Conservation (phyloP, 2,797 vertebrate species). For the Molossus alvarezi region DNA sequence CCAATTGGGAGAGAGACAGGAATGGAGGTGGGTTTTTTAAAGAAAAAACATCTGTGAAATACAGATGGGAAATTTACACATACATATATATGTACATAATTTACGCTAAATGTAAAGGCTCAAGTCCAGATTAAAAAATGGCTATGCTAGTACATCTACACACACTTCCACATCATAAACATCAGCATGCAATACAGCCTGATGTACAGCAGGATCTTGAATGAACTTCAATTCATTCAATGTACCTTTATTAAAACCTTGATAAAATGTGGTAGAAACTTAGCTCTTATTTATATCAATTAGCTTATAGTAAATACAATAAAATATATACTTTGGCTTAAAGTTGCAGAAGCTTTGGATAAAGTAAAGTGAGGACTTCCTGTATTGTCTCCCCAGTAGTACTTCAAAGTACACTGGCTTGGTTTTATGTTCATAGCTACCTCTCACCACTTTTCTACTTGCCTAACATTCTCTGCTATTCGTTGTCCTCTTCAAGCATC, state of each 20-base stretch:
- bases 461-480: background rate
- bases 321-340: background rate
- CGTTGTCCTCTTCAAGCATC: background rate
- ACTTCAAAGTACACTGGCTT: constrained; percentile 31
- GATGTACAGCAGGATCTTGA: background rate
- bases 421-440: background rate
- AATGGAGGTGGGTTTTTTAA: background rate
- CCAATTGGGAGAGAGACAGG: background rate
- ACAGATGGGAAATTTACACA: constrained; percentile 40
- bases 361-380: background rate
- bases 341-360: background rate
- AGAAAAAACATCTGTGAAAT: constrained; percentile 14
- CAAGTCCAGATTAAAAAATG: constrained; percentile 30
- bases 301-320: background rate
- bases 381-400: constrained; percentile 11
- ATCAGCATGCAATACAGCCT: background rate
- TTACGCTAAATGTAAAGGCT: constrained; percentile 52
- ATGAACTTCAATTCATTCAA: background rate
- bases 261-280: background rate
- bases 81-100: background rate
- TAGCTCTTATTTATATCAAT: background rate
- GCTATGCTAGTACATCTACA: background rate
- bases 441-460: background rate
- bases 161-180: background rate
- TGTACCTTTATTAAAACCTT: background rate